A percentile compares a stretch with the other conserved stretches of the same genome.
Conservation (phyloP, 2,888 invertebrate genomes). For the Neuroscelio doddi region DNA sequence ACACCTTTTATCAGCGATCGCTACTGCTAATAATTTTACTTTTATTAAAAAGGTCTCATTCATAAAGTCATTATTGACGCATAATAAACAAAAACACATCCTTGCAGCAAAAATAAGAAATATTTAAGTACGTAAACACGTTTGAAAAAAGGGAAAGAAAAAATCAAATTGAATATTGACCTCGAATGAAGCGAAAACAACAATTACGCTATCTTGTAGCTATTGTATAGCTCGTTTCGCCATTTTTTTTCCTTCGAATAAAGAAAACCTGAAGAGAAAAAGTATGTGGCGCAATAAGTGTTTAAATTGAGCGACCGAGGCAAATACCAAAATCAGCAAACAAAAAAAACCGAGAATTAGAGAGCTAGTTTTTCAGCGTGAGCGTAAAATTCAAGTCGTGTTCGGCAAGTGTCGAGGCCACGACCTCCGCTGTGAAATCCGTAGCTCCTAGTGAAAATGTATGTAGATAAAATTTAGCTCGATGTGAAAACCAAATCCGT, state of each 20-base stretch:
- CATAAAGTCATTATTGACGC: conserved; percentile 66
- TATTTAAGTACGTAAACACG: too few species aligned
- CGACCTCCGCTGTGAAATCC: background rate
- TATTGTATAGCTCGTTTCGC: conserved; percentile 25
- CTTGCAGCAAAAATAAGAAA: conserved; percentile 9
- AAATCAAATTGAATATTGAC: conserved; percentile 5
- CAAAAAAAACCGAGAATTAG: background rate
- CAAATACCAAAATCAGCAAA: background rate
- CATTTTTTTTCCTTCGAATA: conserved; percentile 12
- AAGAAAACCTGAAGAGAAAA: conserved; percentile 9
- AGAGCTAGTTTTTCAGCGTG: conserved; percentile 6
- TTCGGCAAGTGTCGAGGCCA: background rate
- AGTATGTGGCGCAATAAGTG: conserved; percentile 6
- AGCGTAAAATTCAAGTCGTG: background rate
- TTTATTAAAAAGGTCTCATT: conserved; percentile 65
- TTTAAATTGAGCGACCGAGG: background rate
- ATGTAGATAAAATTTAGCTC: conserved; percentile 7
- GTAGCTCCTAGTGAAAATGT: background rate
- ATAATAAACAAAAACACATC: conserved; percentile 51
- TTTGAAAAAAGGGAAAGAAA: conserved; percentile 1
- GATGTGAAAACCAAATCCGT: background rate
- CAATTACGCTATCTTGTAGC: conserved; percentile 13
- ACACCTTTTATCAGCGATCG: conserved; percentile 59
- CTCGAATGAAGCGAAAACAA: conserved; percentile 9
- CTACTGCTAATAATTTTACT: conserved; percentile 59